These are phyloP conservation scores for Drosophila kikkawai DNA, from an alignment of 1,140 invertebrate genomes.

Conservation along the genomic window DNA sequence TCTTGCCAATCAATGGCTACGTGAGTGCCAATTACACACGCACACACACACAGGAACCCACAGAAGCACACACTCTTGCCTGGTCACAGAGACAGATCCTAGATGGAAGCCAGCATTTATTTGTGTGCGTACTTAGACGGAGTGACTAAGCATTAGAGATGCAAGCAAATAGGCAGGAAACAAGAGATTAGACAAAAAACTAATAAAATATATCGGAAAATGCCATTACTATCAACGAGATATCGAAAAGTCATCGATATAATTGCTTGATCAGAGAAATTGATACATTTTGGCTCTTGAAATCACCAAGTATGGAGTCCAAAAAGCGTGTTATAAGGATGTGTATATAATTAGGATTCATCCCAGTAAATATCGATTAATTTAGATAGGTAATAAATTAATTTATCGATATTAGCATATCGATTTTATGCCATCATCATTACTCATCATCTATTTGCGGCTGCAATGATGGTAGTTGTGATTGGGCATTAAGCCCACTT, in stretches of 20 bases:
- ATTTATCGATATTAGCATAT: neutral
- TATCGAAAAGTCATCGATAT: neutral
- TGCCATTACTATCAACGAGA: neutral
- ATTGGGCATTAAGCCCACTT: slow-evolving; percentile 55
- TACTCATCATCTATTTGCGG: slow-evolving; percentile 8
- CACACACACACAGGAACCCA: neutral
- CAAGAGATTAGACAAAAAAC: neutral
- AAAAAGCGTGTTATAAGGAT: too few relatives aligned
- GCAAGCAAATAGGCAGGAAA: slow-evolving; percentile 4
- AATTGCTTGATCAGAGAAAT: neutral
- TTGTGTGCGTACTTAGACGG: slow-evolving; percentile 28
- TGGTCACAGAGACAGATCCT: slow-evolving; percentile 1
- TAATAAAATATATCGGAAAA: neutral
- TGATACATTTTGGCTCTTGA: neutral
- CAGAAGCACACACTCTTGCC: neutral
- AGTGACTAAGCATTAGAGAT: slow-evolving; percentile 36
- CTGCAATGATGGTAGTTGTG: slow-evolving; percentile 42
- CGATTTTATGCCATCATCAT: slow-evolving; percentile 11
- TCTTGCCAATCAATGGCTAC: slow-evolving; percentile 73
- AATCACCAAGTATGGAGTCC: too few relatives aligned
- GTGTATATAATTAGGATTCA: neutral
- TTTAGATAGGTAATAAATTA: neutral
- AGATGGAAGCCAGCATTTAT: slow-evolving; percentile 21
- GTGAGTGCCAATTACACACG: slow-evolving; percentile 67
- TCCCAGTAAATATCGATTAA: neutral